Percentiles rank a stretch among this genome's conserved stretches.
phyloP scores from a whole-genome alignment of 2,888 invertebrate genomes.

The Pseudolycoriella hygida region DNA sequence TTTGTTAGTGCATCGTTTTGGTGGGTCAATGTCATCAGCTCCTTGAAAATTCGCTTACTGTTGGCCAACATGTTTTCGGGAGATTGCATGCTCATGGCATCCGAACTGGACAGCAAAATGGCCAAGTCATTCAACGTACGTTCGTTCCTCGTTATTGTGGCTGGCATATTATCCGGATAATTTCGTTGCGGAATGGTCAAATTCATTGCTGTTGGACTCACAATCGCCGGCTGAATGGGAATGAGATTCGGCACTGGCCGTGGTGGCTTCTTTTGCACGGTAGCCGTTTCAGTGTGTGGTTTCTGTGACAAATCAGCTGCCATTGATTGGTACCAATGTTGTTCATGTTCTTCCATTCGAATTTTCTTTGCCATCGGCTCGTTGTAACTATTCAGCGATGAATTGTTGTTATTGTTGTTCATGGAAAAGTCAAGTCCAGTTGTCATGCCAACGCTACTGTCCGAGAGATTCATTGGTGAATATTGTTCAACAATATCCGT shows the following conservation, averaged over 20 bases:
- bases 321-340: conserved; percentile 22
- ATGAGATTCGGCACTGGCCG: conserved; percentile 61
- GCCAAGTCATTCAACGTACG: background rate
- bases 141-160: background rate
- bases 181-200: conserved; percentile 15
- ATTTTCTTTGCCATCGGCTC: background rate
- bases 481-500: conserved; percentile 25
- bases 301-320: conserved; percentile 25
- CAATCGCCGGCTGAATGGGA: conserved; percentile 37
- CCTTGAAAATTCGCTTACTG: conserved; percentile 29
- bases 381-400: background rate
- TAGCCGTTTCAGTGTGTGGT: background rate
- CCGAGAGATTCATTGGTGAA: conserved; percentile 1
- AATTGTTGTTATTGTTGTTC: conserved; percentile 5
- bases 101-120: conserved; percentile 21
- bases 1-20: conserved; percentile 11
- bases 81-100: conserved; percentile 29
- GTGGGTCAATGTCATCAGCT: conserved; percentile 1
- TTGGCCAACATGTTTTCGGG: conserved; percentile 34
- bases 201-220: conserved; percentile 25
- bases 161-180: background rate
- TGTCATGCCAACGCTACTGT: conserved; percentile 7
- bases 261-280: conserved; percentile 24
- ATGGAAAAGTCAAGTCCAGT: conserved; percentile 8
- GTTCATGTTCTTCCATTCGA: conserved; percentile 13